These are phyloP conservation scores for Dendroctonus ponderosae DNA, from an alignment of 1,140 invertebrate species.

Conservation along the genomic window DNA sequence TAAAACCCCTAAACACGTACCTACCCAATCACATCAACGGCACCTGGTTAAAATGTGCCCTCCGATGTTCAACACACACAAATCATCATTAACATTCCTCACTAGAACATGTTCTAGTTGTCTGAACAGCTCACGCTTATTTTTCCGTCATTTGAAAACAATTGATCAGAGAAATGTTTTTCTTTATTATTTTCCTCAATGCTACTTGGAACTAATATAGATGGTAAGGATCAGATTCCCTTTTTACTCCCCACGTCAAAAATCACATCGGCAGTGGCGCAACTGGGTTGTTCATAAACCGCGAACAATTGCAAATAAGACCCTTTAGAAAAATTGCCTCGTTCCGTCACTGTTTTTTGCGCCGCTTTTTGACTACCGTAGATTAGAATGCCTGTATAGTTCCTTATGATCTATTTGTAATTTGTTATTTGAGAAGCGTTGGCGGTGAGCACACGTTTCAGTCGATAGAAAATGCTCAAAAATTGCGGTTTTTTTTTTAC, in stretches of 20 bases:
- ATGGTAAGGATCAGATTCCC: conserved; percentile 51
- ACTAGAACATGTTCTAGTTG: too few species aligned
- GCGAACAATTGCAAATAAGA: not conserved
- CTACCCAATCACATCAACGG: too few species aligned
- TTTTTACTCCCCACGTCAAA: conserved; percentile 34
- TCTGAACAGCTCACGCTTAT: conserved; percentile 38
- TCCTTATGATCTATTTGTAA: conserved; percentile 25
- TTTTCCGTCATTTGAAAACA: conserved; percentile 36
- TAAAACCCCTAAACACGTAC: too few species aligned
- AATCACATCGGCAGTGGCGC: conserved; percentile 4
- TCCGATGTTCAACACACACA: too few species aligned
- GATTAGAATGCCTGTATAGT: conserved; percentile 47
- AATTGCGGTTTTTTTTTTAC: too few species aligned
- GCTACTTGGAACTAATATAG: conserved; percentile 49
- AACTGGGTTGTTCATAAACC: not conserved
- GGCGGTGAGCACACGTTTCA: not conserved
- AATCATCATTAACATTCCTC: too few species aligned
- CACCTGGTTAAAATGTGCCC: too few species aligned
- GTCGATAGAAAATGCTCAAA: too few species aligned
- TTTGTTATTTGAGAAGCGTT: conserved; percentile 17
- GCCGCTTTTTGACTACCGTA: conserved; percentile 43
- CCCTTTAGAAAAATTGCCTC: not conserved
- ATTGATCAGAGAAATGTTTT: conserved; percentile 25
- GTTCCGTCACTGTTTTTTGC: conserved; percentile 9
- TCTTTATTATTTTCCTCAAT: conserved; percentile 47